Evolutionary conservation across 2,888 invertebrate genomes (phyloP), one percentile per base, ranked within the genome.

Genomic region (Tinea pellionella): DNA sequence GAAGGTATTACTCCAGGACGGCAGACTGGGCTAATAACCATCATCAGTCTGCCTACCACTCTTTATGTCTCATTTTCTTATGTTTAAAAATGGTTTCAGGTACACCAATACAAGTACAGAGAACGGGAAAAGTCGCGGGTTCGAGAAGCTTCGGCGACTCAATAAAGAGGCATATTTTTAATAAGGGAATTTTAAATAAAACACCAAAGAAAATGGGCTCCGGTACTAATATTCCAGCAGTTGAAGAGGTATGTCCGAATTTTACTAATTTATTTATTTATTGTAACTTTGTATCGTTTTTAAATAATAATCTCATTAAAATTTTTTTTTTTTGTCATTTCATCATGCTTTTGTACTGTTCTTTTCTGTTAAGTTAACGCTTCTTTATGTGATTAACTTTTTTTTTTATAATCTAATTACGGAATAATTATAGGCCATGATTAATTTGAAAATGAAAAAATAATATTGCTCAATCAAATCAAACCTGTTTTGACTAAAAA

Each of bases 141-240:
- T 68, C 92, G 2, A 90, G 90, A 67, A 94, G 93, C 65, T 88
- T 95, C 63, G 93, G 95, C 0, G 94, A 95, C 70, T 95, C 95
- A 0, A 94, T 95, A 65, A 95, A 95, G 75, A 92, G 94, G 67
- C 95, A 94, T 69, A 94, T 95, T 62, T 95, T 96, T 69, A 92
- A 93, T 70, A 94, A 93, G 72, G 91, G 89, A 6, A 74, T 91
- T 3, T 73, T 88, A 53, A 88, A 87, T 62, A 88, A 85, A 63
- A 86, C 88, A 0, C 86, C 87, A 2, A 88, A 88, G 72, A 90
- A 90, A 66, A 16, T 41, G 56, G 84, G 84, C 0, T 85, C 84
- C 0, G 78, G 74, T 0, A 71, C 77, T 1, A 70, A 68, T 61
- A 82, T 85, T 43, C 77, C 75, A 63, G 74, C 79, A 4, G 76